phyloP scores from a whole-genome alignment of 1,140 invertebrate species.

The Tetramorium simillimum region DNA sequence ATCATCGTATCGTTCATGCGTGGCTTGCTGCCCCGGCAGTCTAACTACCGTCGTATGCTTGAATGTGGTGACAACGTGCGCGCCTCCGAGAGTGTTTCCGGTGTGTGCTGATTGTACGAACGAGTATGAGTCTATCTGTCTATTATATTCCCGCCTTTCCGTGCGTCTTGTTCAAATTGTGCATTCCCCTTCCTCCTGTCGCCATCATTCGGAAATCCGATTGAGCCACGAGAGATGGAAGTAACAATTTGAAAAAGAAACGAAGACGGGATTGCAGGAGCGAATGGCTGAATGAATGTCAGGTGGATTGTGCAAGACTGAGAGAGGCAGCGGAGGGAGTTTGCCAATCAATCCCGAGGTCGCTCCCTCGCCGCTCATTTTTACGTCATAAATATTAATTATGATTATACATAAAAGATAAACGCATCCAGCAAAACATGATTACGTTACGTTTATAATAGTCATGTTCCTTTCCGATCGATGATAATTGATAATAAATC shows the following conservation, averaged over 20 bases:
- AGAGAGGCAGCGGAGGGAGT: slow-evolving; percentile 79
- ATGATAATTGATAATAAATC: slow-evolving; percentile 76
- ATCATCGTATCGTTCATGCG: slow-evolving; percentile 74
- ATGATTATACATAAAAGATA: slow-evolving; percentile 77
- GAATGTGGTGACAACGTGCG: slow-evolving; percentile 65
- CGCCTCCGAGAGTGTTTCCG: slow-evolving; percentile 57
- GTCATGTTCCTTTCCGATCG: slow-evolving; percentile 81
- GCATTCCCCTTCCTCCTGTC: slow-evolving; percentile 4
- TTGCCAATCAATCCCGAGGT: slow-evolving; percentile 74
- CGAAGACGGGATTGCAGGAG: slow-evolving; percentile 44
- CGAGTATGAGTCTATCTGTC: slow-evolving; percentile 41
- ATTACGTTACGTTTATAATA: slow-evolving; percentile 81
- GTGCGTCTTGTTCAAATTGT: slow-evolving; percentile 12
- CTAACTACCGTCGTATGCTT: slow-evolving; percentile 77
- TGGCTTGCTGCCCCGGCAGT: slow-evolving; percentile 81
- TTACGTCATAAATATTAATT: slow-evolving; percentile 80
- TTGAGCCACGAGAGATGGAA: slow-evolving; percentile 11
- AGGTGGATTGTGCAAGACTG: slow-evolving; percentile 78
- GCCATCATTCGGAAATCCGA: background rate
- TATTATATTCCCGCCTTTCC: slow-evolving; percentile 30
- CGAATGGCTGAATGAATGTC: slow-evolving; percentile 20
- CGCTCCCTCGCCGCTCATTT: slow-evolving; percentile 79
- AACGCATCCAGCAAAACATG: slow-evolving; percentile 76
- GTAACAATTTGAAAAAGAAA: slow-evolving; percentile 52
- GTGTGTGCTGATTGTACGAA: slow-evolving; percentile 51